Evolutionary conservation across 1,140 invertebrate genomes (phyloP), one percentile per base, ranked within the genome.

Genomic region (Drosophila rufa): DNA sequence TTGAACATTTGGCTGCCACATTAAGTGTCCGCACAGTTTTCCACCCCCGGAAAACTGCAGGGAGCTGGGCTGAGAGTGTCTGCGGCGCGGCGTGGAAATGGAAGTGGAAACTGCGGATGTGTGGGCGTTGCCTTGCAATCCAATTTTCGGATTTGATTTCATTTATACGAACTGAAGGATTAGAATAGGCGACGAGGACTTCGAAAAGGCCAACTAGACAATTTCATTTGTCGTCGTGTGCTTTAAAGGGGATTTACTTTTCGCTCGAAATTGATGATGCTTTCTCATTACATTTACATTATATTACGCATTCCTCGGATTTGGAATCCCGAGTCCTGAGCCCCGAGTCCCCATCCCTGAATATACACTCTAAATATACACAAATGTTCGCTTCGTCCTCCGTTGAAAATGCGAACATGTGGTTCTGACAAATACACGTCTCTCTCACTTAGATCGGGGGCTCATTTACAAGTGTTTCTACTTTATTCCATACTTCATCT

Each of bases 251-350:
- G 80, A 81, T 82, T 91, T 87, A 69, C 57, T 57, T 51, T 48
- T 53, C 58, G 64, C 43, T 42, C 59, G 60, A 53, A 87, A 87
- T 89, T 87, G 84, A 87, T 92, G 90, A 76, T 84, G 84, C 85
- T 80, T 83, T 76, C 77, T 80, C 91, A 92, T 92, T 91, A 89
- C 87, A 92, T 91, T 92, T 85, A 84, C 81, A 92, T 92, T 91
- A 89, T 83, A 86, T 86, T 79, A 86, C 45, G 76, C 55, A 79
- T 64, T 71, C 68, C 25, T 40, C 1, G 33, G 53, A 55, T 22
- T 38, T 30, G 40, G 40, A 17, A 25, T 55, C 53, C 33, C 19
- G 53, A 40, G n/a, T 48, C 36, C 36, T 22, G n/a, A 27, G 38
- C 30, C 40, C 42, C 47, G 11, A n/a, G n/a, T 46, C 25, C 8